A percentile compares a stretch with the other conserved stretches of the same genome.
These are phyloP conservation scores for Calosoma granatense DNA, from an alignment of 1,140 invertebrate genomes.

Conservation along the genomic window DNA sequence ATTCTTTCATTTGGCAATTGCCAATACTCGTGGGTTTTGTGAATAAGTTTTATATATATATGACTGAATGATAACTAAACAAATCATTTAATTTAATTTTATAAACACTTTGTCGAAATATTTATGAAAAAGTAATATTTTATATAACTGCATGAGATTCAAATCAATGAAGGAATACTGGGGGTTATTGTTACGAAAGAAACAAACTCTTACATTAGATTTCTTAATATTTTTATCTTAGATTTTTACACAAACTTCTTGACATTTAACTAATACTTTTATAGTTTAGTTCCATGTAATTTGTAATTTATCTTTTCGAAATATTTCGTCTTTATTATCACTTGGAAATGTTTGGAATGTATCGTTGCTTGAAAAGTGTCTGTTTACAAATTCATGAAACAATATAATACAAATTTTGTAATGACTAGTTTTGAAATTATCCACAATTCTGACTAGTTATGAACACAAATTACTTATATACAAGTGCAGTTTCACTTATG, in stretches of 20 bases:
- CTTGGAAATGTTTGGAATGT: too few species aligned
- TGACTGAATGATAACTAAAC: too few species aligned
- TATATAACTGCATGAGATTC: too few species aligned
- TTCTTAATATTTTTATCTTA: not conserved
- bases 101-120: too few species aligned
- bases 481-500: not conserved
- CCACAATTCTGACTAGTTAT: not conserved
- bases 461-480: not conserved
- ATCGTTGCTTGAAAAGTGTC: not conserved
- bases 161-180: too few species aligned
- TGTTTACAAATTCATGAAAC: not conserved
- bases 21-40: too few species aligned
- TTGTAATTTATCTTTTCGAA: not conserved
- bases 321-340: too few species aligned
- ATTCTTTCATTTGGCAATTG: not conserved
- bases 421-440: not conserved
- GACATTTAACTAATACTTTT: conserved; percentile 1
- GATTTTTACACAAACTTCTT: conserved; percentile 1
- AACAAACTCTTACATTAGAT: not conserved
- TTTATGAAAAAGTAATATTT: too few species aligned
- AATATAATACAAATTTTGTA: not conserved
- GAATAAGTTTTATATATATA: too few species aligned
- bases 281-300: not conserved
- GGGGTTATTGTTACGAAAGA: too few species aligned
- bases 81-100: too few species aligned